Base-by-base conservation (phyloP, 2,113 vertebrate species). In the Corvus cornix region DNA sequence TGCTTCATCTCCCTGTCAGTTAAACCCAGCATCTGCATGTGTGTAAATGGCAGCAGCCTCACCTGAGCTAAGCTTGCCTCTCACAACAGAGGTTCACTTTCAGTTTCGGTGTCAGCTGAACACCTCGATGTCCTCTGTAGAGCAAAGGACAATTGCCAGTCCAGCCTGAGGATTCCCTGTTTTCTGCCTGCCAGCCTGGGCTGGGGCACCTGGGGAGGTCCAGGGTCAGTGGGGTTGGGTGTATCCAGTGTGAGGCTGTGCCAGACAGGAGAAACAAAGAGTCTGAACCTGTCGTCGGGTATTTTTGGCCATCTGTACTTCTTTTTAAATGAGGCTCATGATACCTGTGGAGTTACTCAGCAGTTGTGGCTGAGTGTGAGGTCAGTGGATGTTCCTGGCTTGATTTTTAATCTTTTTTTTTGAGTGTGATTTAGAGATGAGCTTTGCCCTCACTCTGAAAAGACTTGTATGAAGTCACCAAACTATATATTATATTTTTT, bases 31-130 rank as follows among this genome's bases (percentile, higher is more conserved):
- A 0, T 30, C 58, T 52, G 39, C 16, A 7, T 28, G 8, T 11
- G 3, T 10, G 14, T 26, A 44, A 28, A 7, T 11, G 52, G 23
- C 19, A 20, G 1, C 26, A 43, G 33, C 28, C 26, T 44, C 11
- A 7, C 6, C 20, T 7, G 1, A 3, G 1, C 22, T 21, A 0
- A 19, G 12, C 11, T 14, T 6, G 9, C 12, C 7, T 82, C 30
- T 15, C 28, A 1, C 0, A 1, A 0, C 1, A 58, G n/a, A 35
- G 39, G 22, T 5, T 68, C 20, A 3, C 8, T 11, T 5, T 68
- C 20, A 3, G 11, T 11, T 37, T 56, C 6, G 0, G 1, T 20
- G 31, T n/a, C 17, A 0, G 3, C 14, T 17, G 21, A 17, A 5
- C 16, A 6, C 51, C 10, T 27, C 22, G 30, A 5, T 23, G n/a